A percentile compares a stretch with the other conserved stretches of the same genome.
These are phyloP conservation scores for Scartelaos histophorus DNA, from an alignment of 2,113 vertebrate genomes.

Conservation along the genomic window DNA sequence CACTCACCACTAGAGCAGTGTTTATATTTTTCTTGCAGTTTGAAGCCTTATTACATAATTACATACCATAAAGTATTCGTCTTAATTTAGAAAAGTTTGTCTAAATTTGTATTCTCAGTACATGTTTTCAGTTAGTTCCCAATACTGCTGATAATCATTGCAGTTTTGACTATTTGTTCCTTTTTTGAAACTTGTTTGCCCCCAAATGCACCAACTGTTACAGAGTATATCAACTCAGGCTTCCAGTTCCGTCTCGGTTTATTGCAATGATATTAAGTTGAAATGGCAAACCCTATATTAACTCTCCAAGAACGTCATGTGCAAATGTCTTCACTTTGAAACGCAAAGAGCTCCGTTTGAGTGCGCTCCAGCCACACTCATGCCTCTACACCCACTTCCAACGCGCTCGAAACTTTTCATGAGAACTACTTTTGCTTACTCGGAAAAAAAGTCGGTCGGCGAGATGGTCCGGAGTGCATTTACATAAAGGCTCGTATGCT, in stretches of 20 bases:
- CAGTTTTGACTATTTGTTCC: neutral
- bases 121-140: too few species aligned
- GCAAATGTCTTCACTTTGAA: constrained; percentile 8
- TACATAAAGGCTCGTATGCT: neutral
- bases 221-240: neutral
- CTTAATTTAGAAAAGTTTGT: too few species aligned
- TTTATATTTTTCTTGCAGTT: too few species aligned
- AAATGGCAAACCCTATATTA: neutral
- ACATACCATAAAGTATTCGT: too few species aligned
- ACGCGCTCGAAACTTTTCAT: neutral
- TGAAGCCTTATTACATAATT: too few species aligned
- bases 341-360: neutral
- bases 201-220: neutral
- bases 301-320: neutral
- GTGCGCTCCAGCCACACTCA: constrained; percentile 1
- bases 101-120: too few species aligned
- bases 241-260: neutral
- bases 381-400: neutral
- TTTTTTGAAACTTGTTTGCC: neutral
- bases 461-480: neutral
- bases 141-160: neutral
- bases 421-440: constrained; percentile 5
- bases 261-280: neutral
- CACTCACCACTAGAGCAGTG: too few species aligned
- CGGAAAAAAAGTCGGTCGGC: neutral